A percentile compares a stretch with the other conserved stretches of the same genome.
Evolutionary conservation across 1,140 invertebrate species (phyloP).

Genomic region (Drosophila miranda): DNA sequence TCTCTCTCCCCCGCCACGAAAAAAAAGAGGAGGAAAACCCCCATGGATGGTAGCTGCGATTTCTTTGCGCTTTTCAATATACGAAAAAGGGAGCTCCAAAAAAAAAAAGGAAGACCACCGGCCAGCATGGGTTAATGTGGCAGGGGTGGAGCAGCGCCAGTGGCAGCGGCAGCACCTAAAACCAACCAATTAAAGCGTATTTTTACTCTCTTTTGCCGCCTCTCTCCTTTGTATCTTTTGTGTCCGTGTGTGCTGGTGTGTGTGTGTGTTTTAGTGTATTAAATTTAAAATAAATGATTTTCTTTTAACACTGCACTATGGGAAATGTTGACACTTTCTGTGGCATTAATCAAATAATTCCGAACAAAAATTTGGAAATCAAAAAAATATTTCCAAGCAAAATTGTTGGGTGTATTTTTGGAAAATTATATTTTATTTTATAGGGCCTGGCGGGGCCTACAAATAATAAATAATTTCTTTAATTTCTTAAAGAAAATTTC

Average conservation of each 20-base stretch:
- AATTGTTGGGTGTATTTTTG: too few species aligned
- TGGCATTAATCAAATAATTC: too few species aligned
- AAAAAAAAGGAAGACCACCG: not conserved
- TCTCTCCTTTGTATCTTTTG: slow-evolving; percentile 23
- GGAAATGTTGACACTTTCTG: too few species aligned
- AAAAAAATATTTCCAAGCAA: too few species aligned
- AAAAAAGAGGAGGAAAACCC: slow-evolving; percentile 12
- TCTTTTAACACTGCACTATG: slow-evolving; percentile 21
- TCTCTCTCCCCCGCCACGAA: too few species aligned
- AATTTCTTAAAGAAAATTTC: too few species aligned
- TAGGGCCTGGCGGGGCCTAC: too few species aligned
- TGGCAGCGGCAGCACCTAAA: slow-evolving; percentile 46
- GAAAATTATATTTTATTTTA: too few species aligned
- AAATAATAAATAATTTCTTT: too few species aligned
- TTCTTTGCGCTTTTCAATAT: slow-evolving; percentile 75
- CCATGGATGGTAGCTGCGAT: slow-evolving; percentile 33
- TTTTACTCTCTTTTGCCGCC: slow-evolving; percentile 32
- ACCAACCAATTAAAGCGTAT: slow-evolving; percentile 72
- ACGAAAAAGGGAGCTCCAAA: slow-evolving; percentile 14
- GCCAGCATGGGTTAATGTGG: slow-evolving; percentile 46
- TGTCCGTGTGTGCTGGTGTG: slow-evolving; percentile 7
- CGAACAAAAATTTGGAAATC: too few species aligned
- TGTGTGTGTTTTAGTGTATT: slow-evolving; percentile 51
- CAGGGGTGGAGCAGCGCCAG: not conserved
- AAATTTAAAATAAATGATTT: slow-evolving; percentile 78